phyloP scores from a whole-genome alignment of 2,113 vertebrate genomes.

The Cottus gobio region DNA sequence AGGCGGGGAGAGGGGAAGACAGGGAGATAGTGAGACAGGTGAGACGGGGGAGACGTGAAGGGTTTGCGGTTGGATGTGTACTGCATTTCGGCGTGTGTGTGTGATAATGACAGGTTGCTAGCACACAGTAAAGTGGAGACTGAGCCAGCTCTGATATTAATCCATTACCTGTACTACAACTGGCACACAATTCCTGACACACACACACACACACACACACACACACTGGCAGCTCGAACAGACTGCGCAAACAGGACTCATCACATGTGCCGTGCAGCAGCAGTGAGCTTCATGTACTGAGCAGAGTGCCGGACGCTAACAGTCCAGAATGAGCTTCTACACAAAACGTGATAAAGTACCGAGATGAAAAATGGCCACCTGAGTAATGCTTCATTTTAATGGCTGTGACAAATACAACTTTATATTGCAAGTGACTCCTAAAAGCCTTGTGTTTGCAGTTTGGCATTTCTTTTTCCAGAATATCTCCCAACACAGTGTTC shows the following conservation, averaged over 20 bases:
- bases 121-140: slow-evolving; percentile 61
- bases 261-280: slow-evolving; percentile 25
- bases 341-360: slow-evolving; percentile 29
- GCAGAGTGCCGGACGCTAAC: slow-evolving; percentile 34
- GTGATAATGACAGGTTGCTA: slow-evolving; percentile 83
- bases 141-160: slow-evolving; percentile 81
- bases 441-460: slow-evolving; percentile 6
- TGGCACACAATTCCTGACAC: slow-evolving; percentile 59
- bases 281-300: too few relatives aligned
- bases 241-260: slow-evolving; percentile 58
- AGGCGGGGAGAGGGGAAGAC: not conserved
- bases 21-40: not conserved
- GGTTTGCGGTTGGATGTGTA: not conserved
- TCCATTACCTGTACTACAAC: slow-evolving; percentile 82
- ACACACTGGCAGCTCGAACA: slow-evolving; percentile 26
- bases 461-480: not conserved
- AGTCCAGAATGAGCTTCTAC: slow-evolving; percentile 23
- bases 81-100: slow-evolving; percentile 17
- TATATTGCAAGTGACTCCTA: slow-evolving; percentile 15
- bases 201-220: slow-evolving; percentile 21
- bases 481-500: not conserved
- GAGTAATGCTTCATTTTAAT: slow-evolving; percentile 36
- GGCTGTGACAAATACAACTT: slow-evolving; percentile 37
- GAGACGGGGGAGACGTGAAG: slow-evolving; percentile 19
- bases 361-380: slow-evolving; percentile 14